Base-by-base conservation (phyloP, 35 echinoderm and acorn worm genomes). In the Hemicentrotus pulcherrimus region DNA sequence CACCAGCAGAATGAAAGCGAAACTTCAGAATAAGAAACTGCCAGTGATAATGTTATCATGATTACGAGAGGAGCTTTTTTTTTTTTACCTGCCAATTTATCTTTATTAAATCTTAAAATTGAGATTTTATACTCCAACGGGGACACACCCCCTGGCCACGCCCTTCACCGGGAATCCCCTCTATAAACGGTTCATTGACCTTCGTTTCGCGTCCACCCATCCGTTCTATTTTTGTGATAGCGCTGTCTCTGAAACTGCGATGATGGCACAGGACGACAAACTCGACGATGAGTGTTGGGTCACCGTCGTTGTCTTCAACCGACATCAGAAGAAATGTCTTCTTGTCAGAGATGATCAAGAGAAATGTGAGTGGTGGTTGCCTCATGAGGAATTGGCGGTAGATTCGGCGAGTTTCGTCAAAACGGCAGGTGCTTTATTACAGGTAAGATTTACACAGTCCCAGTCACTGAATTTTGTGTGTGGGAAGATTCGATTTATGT, bases 241-340 rank as follows among this genome's bases (percentile, higher is more conserved):
- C n/a, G 3, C 86, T 11, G 86, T 6, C 8, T 41, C 46, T 2
- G 88, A 90, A 31, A 32, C 9, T 33, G 86, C 86, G 12, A 90
- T 47, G 32, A 47, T 33, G 46, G 32, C 88, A 47, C 32, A 90
- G 46, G 88, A 90, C 24, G 88, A 90, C 88, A 32, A 90, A 41
- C 46, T 90, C 4, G 32, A 47, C 15, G 88, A 90, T 30, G 88
- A 90, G 32, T 90, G 88, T 32, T 90, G 88, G 88, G 88, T 90
- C 12, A 47, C 88, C 12, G 88, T 90, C 31, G 32, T 90, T 30
- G 88, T 90, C 24, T 90, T 41, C 10, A 32, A 41, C 32, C 19
- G 46, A 32, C 88, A 90, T 90, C 32, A 90, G 88, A 90, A 47
- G 46, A 90, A 90, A 90, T 90, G 88, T 33, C 88, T 90, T 33